These are phyloP conservation scores for Galleria mellonella DNA, from an alignment of 1,140 invertebrate genomes.

Conservation along the genomic window DNA sequence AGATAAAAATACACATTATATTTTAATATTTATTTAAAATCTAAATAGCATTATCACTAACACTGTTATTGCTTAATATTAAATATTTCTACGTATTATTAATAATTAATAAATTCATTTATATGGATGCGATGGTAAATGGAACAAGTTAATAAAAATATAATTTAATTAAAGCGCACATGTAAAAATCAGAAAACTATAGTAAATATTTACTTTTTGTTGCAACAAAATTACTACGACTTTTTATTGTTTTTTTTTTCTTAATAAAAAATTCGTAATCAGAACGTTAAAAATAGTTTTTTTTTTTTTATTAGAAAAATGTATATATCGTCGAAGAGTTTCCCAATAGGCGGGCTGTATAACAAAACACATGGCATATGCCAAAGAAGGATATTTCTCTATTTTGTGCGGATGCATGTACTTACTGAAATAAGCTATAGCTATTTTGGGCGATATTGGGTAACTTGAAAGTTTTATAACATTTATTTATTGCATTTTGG, in stretches of 20 bases:
- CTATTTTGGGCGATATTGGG: no score
- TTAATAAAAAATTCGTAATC: not conserved
- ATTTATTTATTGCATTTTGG: no score
- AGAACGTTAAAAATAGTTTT: not conserved
- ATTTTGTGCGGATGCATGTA: no score
- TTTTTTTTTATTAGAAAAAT: not conserved
- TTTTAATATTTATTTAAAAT: conserved; percentile 15
- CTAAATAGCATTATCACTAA: conserved; percentile 63
- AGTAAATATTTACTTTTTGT: not conserved
- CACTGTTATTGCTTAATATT: conserved; percentile 64
- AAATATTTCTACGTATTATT: conserved; percentile 36
- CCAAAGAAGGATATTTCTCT: no score
- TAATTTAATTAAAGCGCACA: not conserved
- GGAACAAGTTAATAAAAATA: not conserved
- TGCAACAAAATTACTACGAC: not conserved
- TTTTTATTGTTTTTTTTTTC: not conserved
- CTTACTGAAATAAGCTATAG: no score
- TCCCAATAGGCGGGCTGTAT: no score
- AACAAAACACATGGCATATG: no score
- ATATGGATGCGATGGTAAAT: conserved; percentile 30
- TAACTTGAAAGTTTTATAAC: no score
- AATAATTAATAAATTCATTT: conserved; percentile 53
- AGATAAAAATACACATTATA: conserved; percentile 22
- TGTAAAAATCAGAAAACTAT: not conserved
- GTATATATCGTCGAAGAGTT: no score